Conservation (phyloP, 1,140 invertebrate genomes). For the Holcopasites calliopsidis region DNA sequence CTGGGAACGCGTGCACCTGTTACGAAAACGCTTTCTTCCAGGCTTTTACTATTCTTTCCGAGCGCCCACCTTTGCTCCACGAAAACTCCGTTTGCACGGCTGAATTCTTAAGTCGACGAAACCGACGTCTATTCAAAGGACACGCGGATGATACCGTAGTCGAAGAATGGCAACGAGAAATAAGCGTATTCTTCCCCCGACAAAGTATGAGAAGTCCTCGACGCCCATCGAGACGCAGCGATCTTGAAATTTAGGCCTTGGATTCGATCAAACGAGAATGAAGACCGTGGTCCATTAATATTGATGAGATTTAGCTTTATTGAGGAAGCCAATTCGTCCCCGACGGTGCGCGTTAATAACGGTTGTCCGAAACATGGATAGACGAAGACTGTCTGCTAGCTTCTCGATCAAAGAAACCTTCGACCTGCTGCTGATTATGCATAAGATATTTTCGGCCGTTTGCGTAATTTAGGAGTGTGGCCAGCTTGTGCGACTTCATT, state of each 20-base stretch:
- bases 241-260: constrained; percentile 13
- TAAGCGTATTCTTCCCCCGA: neutral
- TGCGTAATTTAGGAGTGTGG: neutral
- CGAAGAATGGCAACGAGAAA: neutral
- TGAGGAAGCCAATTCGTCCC: constrained; percentile 27
- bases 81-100: neutral
- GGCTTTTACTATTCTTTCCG: neutral
- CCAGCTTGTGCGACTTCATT: neutral
- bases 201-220: neutral
- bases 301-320: constrained; percentile 37
- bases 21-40: constrained; percentile 23
- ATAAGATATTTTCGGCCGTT: constrained; percentile 13
- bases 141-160: neutral
- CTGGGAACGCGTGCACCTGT: constrained; percentile 48
- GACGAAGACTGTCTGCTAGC: neutral
- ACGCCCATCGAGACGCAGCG: constrained; percentile 8
- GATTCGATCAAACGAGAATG: constrained; percentile 4
- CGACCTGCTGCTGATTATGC: constrained; percentile 13
- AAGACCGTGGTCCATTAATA: constrained; percentile 27
- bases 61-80: neutral
- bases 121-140: neutral
- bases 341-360: constrained; percentile 35
- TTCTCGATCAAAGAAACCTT: constrained; percentile 21
- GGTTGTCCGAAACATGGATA: constrained; percentile 1
- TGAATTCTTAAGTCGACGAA: neutral